Percentiles rank a stretch among this genome's conserved stretches.
Evolutionary conservation across 2,797 vertebrate genomes (phyloP).

Genomic region (Protosalanx chinensis): DNA sequence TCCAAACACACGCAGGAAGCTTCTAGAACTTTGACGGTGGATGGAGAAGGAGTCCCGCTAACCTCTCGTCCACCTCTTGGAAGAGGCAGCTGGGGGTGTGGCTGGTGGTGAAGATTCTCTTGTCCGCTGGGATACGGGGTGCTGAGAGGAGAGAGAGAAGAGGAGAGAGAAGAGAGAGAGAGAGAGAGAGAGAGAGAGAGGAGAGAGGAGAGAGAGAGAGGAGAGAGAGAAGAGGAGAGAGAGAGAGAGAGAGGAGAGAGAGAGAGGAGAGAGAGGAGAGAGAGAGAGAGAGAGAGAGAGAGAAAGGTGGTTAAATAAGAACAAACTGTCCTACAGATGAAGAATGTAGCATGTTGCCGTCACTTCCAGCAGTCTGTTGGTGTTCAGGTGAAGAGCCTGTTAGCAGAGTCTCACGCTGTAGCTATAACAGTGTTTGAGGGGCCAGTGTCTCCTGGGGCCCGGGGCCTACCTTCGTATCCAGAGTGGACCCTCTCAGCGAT

Average conservation of each 20-base stretch:
- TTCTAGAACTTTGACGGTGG: not conserved
- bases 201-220: no score
- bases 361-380: no score
- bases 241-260: no score
- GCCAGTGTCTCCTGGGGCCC: not conserved
- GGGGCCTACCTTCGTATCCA: constrained; percentile 76
- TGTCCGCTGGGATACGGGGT: constrained; percentile 77
- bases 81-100: constrained; percentile 79
- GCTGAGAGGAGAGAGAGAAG: constrained; percentile 52
- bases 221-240: no score
- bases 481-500: constrained; percentile 78
- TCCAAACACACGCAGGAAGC: not conserved
- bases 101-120: constrained; percentile 80
- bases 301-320: not conserved
- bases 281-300: no score
- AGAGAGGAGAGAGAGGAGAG: no score
- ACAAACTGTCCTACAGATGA: not conserved
- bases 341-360: no score
- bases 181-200: no score
- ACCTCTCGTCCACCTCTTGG: constrained; percentile 81
- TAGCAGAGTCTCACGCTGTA: not conserved
- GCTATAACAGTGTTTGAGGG: not conserved
- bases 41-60: constrained; percentile 11
- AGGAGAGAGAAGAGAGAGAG: no score
- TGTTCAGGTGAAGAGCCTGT: not conserved